Evolutionary conservation across 1,140 invertebrate genomes (phyloP).

Genomic region (Cherax quadricarinatus): DNA sequence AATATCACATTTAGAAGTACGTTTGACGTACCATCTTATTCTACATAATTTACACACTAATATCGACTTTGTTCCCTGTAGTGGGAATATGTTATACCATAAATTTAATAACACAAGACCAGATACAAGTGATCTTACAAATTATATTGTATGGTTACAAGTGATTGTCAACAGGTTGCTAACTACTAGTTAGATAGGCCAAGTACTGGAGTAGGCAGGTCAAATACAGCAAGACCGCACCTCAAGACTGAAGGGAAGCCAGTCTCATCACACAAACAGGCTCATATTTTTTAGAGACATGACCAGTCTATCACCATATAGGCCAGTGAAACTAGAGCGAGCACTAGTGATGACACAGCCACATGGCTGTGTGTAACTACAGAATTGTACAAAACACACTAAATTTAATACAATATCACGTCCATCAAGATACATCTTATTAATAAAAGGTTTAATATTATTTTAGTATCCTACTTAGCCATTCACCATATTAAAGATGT

Average conservation of each 20-base stretch:
- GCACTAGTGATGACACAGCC: not conserved
- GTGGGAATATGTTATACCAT: not conserved
- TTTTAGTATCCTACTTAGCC: not conserved
- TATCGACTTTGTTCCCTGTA: constrained; percentile 8
- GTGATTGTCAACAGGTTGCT: constrained; percentile 11
- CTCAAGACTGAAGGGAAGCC: not conserved
- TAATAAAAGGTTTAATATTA: not conserved
- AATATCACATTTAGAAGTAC: constrained; percentile 64
- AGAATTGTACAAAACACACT: not conserved
- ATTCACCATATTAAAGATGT: not conserved
- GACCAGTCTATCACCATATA: not conserved
- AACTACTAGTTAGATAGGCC: not conserved
- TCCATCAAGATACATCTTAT: not conserved
- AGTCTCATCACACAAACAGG: not conserved
- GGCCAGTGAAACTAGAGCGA: not conserved
- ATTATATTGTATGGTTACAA: not conserved
- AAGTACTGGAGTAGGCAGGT: not conserved
- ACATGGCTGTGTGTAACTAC: not conserved
- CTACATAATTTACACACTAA: constrained; percentile 38
- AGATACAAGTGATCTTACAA: constrained; percentile 16
- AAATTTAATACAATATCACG: not conserved
- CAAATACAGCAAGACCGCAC: not conserved
- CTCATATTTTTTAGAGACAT: not conserved
- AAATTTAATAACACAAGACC: constrained; percentile 10
- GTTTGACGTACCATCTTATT: constrained; percentile 26